Conservation (phyloP, 2,113 vertebrate genomes). For the Puntigrus tetrazona region DNA sequence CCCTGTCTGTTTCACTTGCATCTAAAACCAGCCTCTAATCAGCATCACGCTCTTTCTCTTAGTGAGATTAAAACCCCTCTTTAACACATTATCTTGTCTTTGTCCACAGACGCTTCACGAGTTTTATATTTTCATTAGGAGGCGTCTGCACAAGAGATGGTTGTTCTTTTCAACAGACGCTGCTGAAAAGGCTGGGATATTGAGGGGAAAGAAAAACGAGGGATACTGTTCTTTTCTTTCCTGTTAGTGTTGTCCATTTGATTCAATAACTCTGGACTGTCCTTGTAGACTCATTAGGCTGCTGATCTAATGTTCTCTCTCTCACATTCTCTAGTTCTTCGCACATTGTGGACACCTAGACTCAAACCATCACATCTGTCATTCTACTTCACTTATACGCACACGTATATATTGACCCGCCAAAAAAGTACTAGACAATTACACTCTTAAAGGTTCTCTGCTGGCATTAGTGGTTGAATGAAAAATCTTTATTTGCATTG, state of each 20-base stretch:
- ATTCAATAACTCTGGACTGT: constrained; percentile 16
- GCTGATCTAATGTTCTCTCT: constrained; percentile 21
- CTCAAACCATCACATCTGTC: background rate
- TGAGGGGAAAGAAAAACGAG: background rate
- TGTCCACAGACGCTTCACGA: constrained; percentile 40
- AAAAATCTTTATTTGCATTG: background rate
- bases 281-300: constrained; percentile 8
- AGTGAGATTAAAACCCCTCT: constrained; percentile 22
- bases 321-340: background rate
- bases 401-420: background rate
- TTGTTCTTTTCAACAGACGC: background rate
- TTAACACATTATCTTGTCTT: constrained; percentile 44
- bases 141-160: background rate
- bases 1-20: background rate
- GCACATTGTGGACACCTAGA: constrained; percentile 1
- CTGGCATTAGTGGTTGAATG: background rate
- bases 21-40: constrained; percentile 36
- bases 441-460: background rate
- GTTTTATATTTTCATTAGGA: constrained; percentile 40
- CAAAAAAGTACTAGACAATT: background rate
- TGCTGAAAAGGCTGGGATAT: background rate
- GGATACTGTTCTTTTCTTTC: background rate
- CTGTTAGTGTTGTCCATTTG: constrained; percentile 1
- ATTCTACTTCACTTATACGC: background rate
- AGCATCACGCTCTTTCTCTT: constrained; percentile 45